phyloP scores from a whole-genome alignment of 2,888 invertebrate genomes.

The Polydrusus pterygomalis region DNA sequence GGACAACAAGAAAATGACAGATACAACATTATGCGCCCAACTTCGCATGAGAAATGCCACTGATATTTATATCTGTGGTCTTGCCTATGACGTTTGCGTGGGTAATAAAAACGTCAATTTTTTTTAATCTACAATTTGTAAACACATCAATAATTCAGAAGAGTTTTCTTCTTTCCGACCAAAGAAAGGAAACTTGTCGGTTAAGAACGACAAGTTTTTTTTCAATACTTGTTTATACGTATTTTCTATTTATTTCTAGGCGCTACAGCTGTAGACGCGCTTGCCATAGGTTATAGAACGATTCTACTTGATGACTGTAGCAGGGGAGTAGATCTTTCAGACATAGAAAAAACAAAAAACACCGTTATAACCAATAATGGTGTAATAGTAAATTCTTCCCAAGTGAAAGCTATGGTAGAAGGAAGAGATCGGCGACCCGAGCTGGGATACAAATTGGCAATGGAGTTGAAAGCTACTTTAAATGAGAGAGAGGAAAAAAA shows the following conservation, averaged over 20 bases:
- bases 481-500: constrained; percentile 30
- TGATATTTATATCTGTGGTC: constrained; percentile 95
- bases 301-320: constrained; percentile 93
- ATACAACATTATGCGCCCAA: constrained; percentile 89
- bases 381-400: constrained; percentile 85
- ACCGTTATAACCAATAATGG: constrained; percentile 85
- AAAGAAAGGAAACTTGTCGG: too few species aligned
- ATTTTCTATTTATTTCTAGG: constrained; percentile 72
- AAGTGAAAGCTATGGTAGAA: constrained; percentile 91
- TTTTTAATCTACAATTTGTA: too few species aligned
- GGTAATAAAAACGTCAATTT: constrained; percentile 73
- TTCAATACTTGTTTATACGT: too few species aligned
- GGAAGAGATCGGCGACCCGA: constrained; percentile 91
- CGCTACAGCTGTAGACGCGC: constrained; percentile 90
- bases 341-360: constrained; percentile 88
- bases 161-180: too few species aligned
- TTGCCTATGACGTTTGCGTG: constrained; percentile 97
- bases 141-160: too few species aligned
- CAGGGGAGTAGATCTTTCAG: constrained; percentile 89
- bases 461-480: constrained; percentile 79
- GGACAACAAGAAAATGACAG: constrained; percentile 95
- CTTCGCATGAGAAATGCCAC: constrained; percentile 87
- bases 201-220: too few species aligned
- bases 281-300: constrained; percentile 94
- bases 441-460: constrained; percentile 90